These are phyloP conservation scores for Montipora sp. DNA, from an alignment of 64 coral and sea anemone species.

Conservation along the genomic window DNA sequence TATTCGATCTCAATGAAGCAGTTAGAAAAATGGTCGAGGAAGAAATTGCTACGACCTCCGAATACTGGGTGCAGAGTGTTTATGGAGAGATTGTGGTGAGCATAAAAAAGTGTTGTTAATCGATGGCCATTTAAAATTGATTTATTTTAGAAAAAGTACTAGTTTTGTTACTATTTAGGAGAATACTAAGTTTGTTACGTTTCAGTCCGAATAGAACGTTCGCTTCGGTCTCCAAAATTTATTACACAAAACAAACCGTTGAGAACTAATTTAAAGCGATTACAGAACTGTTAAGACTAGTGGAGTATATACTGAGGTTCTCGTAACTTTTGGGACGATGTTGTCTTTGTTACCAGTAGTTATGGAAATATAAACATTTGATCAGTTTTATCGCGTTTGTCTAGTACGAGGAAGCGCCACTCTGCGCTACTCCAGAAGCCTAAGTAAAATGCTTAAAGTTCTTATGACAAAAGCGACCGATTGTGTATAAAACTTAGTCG, in stretches of 20 bases:
- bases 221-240: too few species aligned
- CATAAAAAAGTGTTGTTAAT: neutral
- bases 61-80: neutral
- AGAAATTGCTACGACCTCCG: neutral
- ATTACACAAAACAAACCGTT: too few species aligned
- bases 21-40: neutral
- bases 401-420: too few species aligned
- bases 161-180: neutral
- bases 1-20: constrained; percentile 7
- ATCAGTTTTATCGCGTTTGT: neutral
- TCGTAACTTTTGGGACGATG: neutral
- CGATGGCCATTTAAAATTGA: neutral
- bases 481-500: neutral
- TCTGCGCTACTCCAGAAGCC: too few species aligned
- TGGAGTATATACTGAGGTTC: too few species aligned
- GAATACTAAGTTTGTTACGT: neutral
- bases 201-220: neutral
- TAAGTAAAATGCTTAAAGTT: neutral
- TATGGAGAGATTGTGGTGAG: neutral
- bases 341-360: neutral
- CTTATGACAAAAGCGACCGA: neutral
- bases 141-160: neutral
- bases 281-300: too few species aligned
- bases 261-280: too few species aligned
- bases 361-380: neutral